Conservation (phyloP, 2,113 vertebrate genomes). For the Pelecanoides urinatrix region DNA sequence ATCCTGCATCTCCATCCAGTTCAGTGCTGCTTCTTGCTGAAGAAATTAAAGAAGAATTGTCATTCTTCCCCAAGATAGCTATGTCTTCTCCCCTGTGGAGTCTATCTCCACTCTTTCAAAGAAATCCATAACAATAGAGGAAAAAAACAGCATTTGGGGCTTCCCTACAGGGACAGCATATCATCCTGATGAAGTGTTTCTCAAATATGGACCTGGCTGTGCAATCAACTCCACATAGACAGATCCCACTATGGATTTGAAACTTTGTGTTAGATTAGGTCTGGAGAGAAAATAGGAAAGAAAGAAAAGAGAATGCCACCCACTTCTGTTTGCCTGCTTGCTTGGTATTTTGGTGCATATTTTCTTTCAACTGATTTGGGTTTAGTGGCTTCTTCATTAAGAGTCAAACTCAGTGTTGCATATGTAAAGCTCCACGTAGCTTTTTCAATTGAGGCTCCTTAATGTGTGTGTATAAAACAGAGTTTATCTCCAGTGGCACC, state of each 20-base stretch:
- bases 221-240: background rate
- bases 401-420: background rate
- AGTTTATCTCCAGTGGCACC: background rate
- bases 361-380: background rate
- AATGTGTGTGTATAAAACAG: background rate
- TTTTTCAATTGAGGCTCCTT: background rate
- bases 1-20: background rate
- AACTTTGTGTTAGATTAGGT: background rate
- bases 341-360: background rate
- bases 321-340: background rate
- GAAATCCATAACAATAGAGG: background rate
- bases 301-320: background rate
- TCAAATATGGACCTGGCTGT: background rate
- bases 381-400: background rate
- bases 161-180: background rate
- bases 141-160: background rate
- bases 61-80: background rate
- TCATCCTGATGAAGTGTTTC: background rate
- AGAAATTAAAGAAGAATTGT: background rate
- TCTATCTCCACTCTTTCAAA: background rate
- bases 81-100: background rate
- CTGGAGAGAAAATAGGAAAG: background rate
- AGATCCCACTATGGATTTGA: background rate
- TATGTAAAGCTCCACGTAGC: background rate
- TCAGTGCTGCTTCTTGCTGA: background rate